These are phyloP conservation scores for Biston stratarius DNA, from an alignment of 2,888 invertebrate species.

Conservation along the genomic window DNA sequence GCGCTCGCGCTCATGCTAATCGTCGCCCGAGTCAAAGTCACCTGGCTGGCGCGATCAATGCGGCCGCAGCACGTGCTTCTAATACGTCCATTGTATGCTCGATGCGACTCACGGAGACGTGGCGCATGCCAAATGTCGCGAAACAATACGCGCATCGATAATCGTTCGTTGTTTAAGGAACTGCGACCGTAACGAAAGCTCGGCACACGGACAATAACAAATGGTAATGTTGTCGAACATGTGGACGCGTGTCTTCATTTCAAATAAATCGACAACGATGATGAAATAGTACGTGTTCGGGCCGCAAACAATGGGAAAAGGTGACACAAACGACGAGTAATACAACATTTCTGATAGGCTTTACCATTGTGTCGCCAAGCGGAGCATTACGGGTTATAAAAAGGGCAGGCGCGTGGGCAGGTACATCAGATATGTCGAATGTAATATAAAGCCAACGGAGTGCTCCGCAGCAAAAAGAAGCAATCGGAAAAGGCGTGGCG, in stretches of 20 bases:
- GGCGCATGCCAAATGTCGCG: conserved; percentile 77
- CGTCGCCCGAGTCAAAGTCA: conserved; percentile 72
- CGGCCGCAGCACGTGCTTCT: conserved; percentile 80
- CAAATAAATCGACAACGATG: conserved; percentile 69
- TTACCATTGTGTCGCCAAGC: conserved; percentile 52
- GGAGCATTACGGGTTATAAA: conserved; percentile 50
- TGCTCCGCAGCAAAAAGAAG: conserved; percentile 54
- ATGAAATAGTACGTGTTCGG: conserved; percentile 71
- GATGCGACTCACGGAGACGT: conserved; percentile 71
- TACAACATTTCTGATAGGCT: conserved; percentile 50
- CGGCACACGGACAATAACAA: conserved; percentile 67
- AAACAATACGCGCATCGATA: conserved; percentile 80
- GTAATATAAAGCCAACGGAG: conserved; percentile 40
- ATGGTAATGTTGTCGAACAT: conserved; percentile 70
- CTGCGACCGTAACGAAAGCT: conserved; percentile 71
- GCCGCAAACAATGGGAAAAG: conserved; percentile 68
- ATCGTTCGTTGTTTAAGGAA: conserved; percentile 72
- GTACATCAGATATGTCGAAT: conserved; percentile 50
- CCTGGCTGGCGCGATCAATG: conserved; percentile 71
- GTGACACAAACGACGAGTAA: conserved; percentile 62
- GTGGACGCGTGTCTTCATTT: conserved; percentile 70
- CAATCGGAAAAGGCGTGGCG: conserved; percentile 65
- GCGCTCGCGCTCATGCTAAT: conserved; percentile 74
- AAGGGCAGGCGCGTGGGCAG: conserved; percentile 52
- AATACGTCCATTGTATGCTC: conserved; percentile 79